These are phyloP conservation scores for Dorcus hopei DNA, from an alignment of 2,888 invertebrate genomes.

Conservation along the genomic window DNA sequence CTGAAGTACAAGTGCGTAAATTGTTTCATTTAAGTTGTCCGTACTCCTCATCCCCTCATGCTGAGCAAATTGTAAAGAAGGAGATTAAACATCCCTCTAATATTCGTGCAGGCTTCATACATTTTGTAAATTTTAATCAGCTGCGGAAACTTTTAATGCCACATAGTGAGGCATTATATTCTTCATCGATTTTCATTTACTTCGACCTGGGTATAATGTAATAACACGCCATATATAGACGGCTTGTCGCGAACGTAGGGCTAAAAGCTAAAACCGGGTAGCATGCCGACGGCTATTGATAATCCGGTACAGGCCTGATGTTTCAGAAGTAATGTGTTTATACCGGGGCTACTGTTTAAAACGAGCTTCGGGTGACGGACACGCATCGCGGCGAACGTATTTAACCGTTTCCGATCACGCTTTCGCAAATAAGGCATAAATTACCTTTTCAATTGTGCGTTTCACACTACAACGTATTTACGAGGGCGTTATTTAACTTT, in stretches of 20 bases:
- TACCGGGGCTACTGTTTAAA: constrained; percentile 18
- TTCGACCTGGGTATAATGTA: neutral
- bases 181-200: constrained; percentile 1
- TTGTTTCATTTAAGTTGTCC: too few species aligned
- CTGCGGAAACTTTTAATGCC: neutral
- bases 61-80: too few species aligned
- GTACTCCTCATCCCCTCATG: too few species aligned
- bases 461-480: neutral
- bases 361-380: constrained; percentile 19
- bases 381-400: constrained; percentile 18
- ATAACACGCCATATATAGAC: neutral
- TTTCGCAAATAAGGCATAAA: constrained; percentile 12
- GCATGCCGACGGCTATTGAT: constrained; percentile 16
- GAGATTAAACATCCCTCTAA: too few species aligned
- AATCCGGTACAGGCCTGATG: constrained; percentile 24
- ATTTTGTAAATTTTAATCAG: too few species aligned
- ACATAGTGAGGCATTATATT: neutral
- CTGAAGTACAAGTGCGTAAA: too few species aligned
- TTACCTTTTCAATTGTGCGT: constrained; percentile 6
- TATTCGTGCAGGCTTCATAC: too few species aligned
- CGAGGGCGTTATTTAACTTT: neutral
- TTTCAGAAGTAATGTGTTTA: constrained; percentile 23
- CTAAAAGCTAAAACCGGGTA: constrained; percentile 1
- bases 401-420: constrained; percentile 10
- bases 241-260: neutral